These are phyloP conservation scores for Coenonympha arcania DNA, from an alignment of 2,888 invertebrate species.

Conservation along the genomic window DNA sequence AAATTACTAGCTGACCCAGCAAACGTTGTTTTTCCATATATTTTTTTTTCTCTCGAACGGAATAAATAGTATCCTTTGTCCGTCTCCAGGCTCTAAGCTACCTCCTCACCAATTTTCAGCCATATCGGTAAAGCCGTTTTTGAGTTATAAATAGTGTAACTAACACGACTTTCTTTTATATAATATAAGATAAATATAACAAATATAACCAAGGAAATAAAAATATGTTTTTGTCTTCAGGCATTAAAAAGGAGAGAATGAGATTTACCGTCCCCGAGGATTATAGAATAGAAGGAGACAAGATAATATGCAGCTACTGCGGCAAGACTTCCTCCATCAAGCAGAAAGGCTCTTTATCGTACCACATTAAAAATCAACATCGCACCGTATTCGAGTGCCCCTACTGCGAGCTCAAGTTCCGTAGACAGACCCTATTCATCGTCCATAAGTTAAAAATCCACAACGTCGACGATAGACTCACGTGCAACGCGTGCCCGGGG, in stretches of 20 bases:
- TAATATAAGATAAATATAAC: too few species aligned
- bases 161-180: too few species aligned
- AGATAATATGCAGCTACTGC: not conserved
- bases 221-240: not conserved
- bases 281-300: not conserved
- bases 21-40: too few species aligned
- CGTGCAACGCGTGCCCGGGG: slow-evolving; percentile 56
- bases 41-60: too few species aligned
- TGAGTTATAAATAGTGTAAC: too few species aligned
- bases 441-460: slow-evolving; percentile 39
- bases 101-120: too few species aligned
- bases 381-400: too few species aligned
- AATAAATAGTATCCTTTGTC: too few species aligned
- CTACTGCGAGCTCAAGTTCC: not conserved
- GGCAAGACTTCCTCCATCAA: not conserved
- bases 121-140: too few species aligned
- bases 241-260: too few species aligned
- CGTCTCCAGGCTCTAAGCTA: too few species aligned
- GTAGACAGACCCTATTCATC: not conserved
- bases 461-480: slow-evolving; percentile 49
- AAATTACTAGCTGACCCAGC: too few species aligned
- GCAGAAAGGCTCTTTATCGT: not conserved
- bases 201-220: not conserved
- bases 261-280: not conserved
- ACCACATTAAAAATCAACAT: not conserved